Conservation (phyloP, 2,797 vertebrate genomes). For the Characodon lateralis region DNA sequence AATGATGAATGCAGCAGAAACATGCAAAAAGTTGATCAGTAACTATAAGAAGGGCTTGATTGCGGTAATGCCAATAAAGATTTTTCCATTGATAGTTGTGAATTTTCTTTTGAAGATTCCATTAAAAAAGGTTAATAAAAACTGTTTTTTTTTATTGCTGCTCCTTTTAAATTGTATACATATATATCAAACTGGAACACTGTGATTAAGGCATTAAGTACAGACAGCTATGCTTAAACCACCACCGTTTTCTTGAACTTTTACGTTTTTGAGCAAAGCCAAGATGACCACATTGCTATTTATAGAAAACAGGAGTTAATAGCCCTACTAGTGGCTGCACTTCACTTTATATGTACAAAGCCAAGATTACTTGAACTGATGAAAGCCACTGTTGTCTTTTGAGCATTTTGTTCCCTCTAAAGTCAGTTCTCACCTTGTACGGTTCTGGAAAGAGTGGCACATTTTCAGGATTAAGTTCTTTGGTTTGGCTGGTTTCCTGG, state of each 20-base stretch:
- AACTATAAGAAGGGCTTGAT: too few species aligned
- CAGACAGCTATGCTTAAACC: neutral
- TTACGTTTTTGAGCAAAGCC: neutral
- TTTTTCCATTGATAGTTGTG: too few species aligned
- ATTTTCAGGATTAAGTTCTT: slow-evolving; percentile 79
- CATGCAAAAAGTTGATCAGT: too few species aligned
- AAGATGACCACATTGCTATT: neutral
- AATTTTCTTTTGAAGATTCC: too few species aligned
- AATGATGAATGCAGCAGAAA: too few species aligned
- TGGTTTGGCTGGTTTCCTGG: slow-evolving; percentile 87
- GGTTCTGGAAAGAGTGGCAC: slow-evolving; percentile 91
- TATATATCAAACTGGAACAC: too few species aligned
- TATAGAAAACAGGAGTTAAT: slow-evolving; percentile 7
- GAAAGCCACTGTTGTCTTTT: neutral
- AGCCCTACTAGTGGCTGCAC: neutral
- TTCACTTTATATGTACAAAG: neutral
- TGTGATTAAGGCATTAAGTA: too few species aligned
- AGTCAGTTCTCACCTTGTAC: slow-evolving; percentile 87
- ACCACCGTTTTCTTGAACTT: slow-evolving; percentile 6
- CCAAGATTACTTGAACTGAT: neutral
- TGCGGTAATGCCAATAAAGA: too few species aligned
- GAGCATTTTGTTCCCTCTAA: neutral
- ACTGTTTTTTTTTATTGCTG: too few species aligned
- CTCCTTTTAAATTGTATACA: too few species aligned
- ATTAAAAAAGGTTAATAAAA: too few species aligned